Evolutionary conservation across 1,140 invertebrate genomes (phyloP), one percentile per base, ranked within the genome.

Genomic region (Fopius arisanus): DNA sequence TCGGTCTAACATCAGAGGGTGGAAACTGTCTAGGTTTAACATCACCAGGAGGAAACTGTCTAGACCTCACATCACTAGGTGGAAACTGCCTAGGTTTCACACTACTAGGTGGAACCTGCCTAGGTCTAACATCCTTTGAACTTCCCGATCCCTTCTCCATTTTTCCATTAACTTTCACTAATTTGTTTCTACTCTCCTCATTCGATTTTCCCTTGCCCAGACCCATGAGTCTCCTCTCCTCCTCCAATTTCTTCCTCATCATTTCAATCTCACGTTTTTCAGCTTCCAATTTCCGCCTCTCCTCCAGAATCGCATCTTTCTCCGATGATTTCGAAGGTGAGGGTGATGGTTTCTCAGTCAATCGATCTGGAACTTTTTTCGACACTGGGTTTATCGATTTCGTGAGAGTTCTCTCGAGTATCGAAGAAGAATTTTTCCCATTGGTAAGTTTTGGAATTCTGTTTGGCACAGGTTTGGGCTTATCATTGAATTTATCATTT

Each of bases 401-500:
- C 19, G 69, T 62, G 7, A 66, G 40, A 73, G 29, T 67, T 40
- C 70, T 77, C 10, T 76, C 78, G 9, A 70, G 48, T 7, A 76
- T 67, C 5, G 70, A 33, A 43, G 19, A 77, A 70, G 74, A 40
- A 62, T 31, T 16, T 73, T 80, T 77, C 19, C 68, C 72, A 41
- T 74, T 85, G 67, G 82, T 83, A 16, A 89, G 33, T 86, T 90
- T 90, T 40, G 89, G 88, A 72, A 90, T 90, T 77, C 88, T 84
- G 48, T 84, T 81, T 62, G 68, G 59, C 23, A 72, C 23, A 48
- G 78, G 33, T 63, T 81, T 81, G 10, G 14, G 26, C 33, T 41
- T 67, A 40, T 40, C 37, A 2, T 23, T 9, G 28, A 16, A 31
- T 23, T 31, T 69, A 71, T 70, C 66, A 69, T 31, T 16, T 33